Conservation (phyloP, 2,888 invertebrate species). For the Cataglyphis livida region DNA sequence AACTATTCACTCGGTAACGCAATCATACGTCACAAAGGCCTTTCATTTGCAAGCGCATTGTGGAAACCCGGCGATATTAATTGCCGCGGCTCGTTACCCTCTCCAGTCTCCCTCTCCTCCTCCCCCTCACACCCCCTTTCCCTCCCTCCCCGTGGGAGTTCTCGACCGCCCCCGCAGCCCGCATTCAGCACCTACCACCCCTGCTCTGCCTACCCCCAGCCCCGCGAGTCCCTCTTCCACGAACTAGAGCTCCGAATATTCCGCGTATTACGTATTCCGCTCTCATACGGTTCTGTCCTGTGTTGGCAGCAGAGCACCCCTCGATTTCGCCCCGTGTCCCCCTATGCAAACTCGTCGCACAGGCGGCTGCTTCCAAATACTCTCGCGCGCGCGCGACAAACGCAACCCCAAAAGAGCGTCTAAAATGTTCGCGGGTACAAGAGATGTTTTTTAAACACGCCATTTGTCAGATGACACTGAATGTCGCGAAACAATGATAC, state of each 20-base stretch:
- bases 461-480: slow-evolving; percentile 47
- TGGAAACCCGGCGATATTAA: slow-evolving; percentile 86
- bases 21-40: slow-evolving; percentile 86
- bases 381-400: slow-evolving; percentile 63
- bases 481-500: slow-evolving; percentile 45
- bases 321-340: slow-evolving; percentile 71
- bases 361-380: slow-evolving; percentile 65
- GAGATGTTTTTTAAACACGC: slow-evolving; percentile 53
- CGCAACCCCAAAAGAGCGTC: slow-evolving; percentile 64
- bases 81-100: slow-evolving; percentile 86
- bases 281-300: slow-evolving; percentile 82
- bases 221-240: slow-evolving; percentile 55
- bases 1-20: slow-evolving; percentile 86
- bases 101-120: slow-evolving; percentile 66
- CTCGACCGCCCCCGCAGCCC: slow-evolving; percentile 60
- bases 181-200: slow-evolving; percentile 66
- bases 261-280: slow-evolving; percentile 84
- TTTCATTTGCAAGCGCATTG: slow-evolving; percentile 86
- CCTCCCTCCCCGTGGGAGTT: slow-evolving; percentile 46
- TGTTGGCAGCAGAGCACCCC: slow-evolving; percentile 76
- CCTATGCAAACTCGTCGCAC: slow-evolving; percentile 76
- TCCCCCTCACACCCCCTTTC: not conserved
- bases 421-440: slow-evolving; percentile 51
- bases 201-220: slow-evolving; percentile 67
- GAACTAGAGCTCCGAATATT: slow-evolving; percentile 74